Percentiles rank a stretch among this genome's conserved stretches.
Evolutionary conservation across 1,140 invertebrate genomes (phyloP).

Genomic region (Carposina sasakii): DNA sequence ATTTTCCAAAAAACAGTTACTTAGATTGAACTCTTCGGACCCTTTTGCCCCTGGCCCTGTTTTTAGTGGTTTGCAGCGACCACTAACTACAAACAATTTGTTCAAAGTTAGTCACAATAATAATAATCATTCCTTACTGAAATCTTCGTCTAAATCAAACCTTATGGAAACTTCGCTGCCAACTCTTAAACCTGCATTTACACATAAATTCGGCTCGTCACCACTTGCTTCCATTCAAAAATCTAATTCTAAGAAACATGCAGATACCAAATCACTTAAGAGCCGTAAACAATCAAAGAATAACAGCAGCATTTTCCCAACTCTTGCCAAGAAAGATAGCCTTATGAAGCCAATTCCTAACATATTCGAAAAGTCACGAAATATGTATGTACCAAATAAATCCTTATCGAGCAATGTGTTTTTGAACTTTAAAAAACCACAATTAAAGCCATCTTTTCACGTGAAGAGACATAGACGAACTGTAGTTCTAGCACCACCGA

Average conservation of each 20-base stretch:
- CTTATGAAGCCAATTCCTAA: conserved; percentile 49
- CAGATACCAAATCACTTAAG: conserved; percentile 56
- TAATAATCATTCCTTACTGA: conserved; percentile 52
- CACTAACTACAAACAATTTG: conserved; percentile 60
- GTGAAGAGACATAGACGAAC: conserved; percentile 65
- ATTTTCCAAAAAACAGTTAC: conserved; percentile 53
- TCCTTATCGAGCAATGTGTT: conserved; percentile 66
- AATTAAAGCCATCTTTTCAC: conserved; percentile 55
- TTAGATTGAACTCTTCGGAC: conserved; percentile 59
- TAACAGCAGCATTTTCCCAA: conserved; percentile 26
- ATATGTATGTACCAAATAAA: conserved; percentile 66
- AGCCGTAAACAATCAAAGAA: conserved; percentile 51
- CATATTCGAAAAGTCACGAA: conserved; percentile 67
- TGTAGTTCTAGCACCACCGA: conserved; percentile 63
- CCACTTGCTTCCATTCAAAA: conserved; percentile 45
- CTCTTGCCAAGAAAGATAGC: conserved; percentile 53
- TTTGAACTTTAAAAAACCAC: conserved; percentile 66
- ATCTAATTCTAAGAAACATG: conserved; percentile 43
- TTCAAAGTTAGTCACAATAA: conserved; percentile 65
- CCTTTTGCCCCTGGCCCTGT: conserved; percentile 69
- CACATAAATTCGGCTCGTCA: conserved; percentile 65
- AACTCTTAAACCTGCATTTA: conserved; percentile 58
- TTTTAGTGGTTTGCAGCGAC: conserved; percentile 61
- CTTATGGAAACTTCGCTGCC: conserved; percentile 43
- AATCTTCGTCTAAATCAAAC: conserved; percentile 48